These are phyloP conservation scores for Macquaria australasica DNA, from an alignment of 2,113 vertebrate genomes.

Conservation along the genomic window DNA sequence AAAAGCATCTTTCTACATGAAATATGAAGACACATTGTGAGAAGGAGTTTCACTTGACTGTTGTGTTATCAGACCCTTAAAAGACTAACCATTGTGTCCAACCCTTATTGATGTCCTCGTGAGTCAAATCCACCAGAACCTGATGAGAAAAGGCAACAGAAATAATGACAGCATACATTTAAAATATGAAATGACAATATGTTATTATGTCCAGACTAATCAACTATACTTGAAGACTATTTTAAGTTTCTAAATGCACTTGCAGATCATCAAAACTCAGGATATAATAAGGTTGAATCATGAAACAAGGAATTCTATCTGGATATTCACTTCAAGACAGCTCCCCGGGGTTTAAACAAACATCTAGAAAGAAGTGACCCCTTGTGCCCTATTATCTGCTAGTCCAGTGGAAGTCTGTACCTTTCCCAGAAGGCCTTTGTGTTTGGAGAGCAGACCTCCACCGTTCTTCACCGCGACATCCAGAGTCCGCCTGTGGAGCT, in stretches of 20 bases:
- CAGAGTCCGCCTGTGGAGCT: slow-evolving; percentile 91
- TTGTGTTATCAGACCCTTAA: too few relatives aligned
- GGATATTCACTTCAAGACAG: background rate
- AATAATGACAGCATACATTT: background rate
- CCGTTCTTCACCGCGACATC: slow-evolving; percentile 98
- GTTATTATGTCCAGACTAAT: background rate
- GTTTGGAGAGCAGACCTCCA: slow-evolving; percentile 94
- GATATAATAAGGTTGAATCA: background rate
- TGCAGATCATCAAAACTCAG: background rate
- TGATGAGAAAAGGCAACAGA: slow-evolving; percentile 64
- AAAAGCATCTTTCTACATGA: background rate
- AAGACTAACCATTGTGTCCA: slow-evolving; percentile 93
- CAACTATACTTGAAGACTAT: background rate
- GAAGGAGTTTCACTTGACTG: too few relatives aligned
- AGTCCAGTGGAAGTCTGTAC: slow-evolving; percentile 65
- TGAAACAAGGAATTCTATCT: background rate
- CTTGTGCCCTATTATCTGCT: background rate
- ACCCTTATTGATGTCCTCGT: slow-evolving; percentile 91
- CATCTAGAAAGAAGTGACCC: background rate
- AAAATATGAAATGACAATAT: background rate
- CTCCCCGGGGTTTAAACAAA: background rate
- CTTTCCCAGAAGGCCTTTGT: slow-evolving; percentile 97
- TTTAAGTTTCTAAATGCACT: background rate
- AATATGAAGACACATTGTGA: too few relatives aligned
- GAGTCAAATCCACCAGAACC: slow-evolving; percentile 90